These are phyloP conservation scores for Parasteatoda tepidariorum DNA, from an alignment of 1,140 invertebrate species.

Conservation along the genomic window DNA sequence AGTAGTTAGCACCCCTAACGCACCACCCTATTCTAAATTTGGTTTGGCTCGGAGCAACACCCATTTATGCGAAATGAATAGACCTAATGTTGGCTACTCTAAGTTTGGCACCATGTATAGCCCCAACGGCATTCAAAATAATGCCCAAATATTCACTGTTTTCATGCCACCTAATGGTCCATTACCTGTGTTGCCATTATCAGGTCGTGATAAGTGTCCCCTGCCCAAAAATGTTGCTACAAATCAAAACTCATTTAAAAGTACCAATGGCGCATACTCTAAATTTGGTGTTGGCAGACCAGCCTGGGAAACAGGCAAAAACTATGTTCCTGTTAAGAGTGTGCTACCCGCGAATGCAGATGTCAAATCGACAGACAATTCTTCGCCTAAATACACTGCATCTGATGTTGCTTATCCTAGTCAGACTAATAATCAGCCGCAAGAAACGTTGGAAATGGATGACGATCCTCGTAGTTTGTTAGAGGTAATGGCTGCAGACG, in stretches of 20 bases:
- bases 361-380: not conserved
- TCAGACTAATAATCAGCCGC: not conserved
- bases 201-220: not conserved
- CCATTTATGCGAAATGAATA: not conserved
- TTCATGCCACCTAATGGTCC: not conserved
- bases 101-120: conserved; percentile 8
- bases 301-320: not conserved
- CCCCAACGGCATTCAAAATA: not conserved
- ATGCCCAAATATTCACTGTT: not conserved
- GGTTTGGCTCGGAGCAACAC: conserved; percentile 20
- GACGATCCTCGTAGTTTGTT: not conserved
- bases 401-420: not conserved
- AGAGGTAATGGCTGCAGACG: not conserved
- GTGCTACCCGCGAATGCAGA: too few species aligned
- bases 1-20: not conserved
- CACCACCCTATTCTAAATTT: conserved; percentile 33
- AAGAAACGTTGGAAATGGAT: not conserved
- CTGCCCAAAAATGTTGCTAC: not conserved
- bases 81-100: conserved; percentile 6
- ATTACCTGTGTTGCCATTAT: not conserved
- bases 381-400: not conserved
- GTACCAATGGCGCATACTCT: not conserved
- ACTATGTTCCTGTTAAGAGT: not conserved
- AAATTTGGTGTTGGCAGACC: not conserved
- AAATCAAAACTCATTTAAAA: not conserved